These are phyloP conservation scores for Mechanitis messenoides DNA, from an alignment of 2,888 invertebrate species.

Conservation along the genomic window DNA sequence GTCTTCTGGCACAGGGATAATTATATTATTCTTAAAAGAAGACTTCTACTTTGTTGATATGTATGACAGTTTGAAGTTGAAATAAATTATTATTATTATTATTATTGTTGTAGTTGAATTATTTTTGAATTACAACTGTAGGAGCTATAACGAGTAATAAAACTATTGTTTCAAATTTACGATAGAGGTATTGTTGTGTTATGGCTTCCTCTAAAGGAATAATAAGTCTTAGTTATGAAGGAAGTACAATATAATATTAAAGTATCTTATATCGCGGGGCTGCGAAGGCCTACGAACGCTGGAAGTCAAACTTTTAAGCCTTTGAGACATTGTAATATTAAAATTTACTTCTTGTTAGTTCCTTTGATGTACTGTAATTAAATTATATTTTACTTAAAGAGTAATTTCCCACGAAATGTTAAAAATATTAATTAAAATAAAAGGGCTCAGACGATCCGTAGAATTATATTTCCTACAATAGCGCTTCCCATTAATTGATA, in stretches of 20 bases:
- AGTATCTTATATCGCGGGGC: too few relatives aligned
- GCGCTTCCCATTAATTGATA: conserved; percentile 22
- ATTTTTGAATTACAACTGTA: conserved; percentile 4
- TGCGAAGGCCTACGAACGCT: too few relatives aligned
- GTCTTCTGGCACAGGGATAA: too few relatives aligned
- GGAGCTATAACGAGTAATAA: conserved; percentile 4
- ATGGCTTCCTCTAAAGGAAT: conserved; percentile 1
- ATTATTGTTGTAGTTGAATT: not conserved
- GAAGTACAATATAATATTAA: too few relatives aligned
- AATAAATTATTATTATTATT: too few relatives aligned
- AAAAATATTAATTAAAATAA: conserved; percentile 1
- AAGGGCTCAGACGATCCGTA: not conserved
- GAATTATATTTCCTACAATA: conserved; percentile 3
- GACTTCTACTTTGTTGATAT: too few relatives aligned
- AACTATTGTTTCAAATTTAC: conserved; percentile 1
- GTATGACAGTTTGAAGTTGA: too few relatives aligned
- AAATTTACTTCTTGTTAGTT: too few relatives aligned
- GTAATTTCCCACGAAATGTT: not conserved
- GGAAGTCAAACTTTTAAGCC: too few relatives aligned
- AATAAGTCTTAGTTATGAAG: conserved; percentile 4
- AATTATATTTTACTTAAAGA: not conserved
- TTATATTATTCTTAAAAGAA: too few relatives aligned
- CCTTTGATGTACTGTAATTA: too few relatives aligned
- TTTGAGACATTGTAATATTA: too few relatives aligned
- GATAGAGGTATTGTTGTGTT: not conserved